A percentile compares a stretch with the other conserved stretches of the same genome.
Evolutionary conservation across 1,140 invertebrate genomes (phyloP).

Genomic region (Lordiphosa collinella): DNA sequence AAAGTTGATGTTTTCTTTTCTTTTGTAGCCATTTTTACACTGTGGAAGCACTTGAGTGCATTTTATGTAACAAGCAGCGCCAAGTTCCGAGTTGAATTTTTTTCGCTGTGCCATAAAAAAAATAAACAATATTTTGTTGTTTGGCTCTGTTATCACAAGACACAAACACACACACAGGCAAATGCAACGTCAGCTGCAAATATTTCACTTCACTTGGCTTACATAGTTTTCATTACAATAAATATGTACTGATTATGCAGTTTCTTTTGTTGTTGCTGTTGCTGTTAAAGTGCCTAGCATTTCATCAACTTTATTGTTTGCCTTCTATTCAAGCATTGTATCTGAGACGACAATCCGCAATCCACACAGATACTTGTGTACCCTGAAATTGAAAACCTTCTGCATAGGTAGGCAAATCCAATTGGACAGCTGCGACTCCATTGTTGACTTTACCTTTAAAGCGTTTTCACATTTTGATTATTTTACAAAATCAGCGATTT

Average conservation of each 20-base stretch:
- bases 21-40: background rate
- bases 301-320: conserved; percentile 53
- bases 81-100: too few relatives aligned
- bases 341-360: conserved; percentile 4
- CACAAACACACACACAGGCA: background rate
- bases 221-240: conserved; percentile 8
- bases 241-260: conserved; percentile 48
- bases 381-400: conserved; percentile 29
- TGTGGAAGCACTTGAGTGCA: too few relatives aligned
- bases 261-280: conserved; percentile 19
- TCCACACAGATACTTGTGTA: conserved; percentile 38
- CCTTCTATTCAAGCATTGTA: conserved; percentile 26
- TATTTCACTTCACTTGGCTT: background rate
- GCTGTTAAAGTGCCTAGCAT: conserved; percentile 16
- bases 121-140: background rate
- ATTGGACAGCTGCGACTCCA: conserved; percentile 55
- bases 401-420: conserved; percentile 69
- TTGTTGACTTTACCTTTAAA: conserved; percentile 73
- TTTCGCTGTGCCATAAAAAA: too few relatives aligned
- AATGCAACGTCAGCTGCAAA: background rate
- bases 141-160: background rate
- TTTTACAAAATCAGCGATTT: conserved; percentile 69
- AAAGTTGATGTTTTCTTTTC: conserved; percentile 6
- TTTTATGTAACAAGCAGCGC: too few relatives aligned
- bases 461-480: conserved; percentile 51